phyloP scores from a whole-genome alignment of 1,140 invertebrate species.

The Eupristina koningsbergeri region DNA sequence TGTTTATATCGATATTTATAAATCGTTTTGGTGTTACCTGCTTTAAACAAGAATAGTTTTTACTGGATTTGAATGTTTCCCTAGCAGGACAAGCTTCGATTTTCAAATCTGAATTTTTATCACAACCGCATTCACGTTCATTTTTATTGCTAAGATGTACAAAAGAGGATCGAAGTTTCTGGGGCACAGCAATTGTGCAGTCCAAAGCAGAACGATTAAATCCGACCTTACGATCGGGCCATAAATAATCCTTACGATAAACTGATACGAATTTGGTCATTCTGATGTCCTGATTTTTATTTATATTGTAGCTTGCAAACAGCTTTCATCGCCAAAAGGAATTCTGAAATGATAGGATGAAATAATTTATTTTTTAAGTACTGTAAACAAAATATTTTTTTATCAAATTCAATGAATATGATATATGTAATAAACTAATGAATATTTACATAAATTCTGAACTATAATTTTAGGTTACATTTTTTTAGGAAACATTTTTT shows the following conservation, averaged over 20 bases:
- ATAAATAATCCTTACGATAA: conserved; percentile 42
- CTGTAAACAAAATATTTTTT: background rate
- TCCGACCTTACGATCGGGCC: background rate
- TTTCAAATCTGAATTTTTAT: background rate
- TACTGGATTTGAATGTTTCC: background rate
- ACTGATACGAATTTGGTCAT: conserved; percentile 27
- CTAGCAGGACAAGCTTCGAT: conserved; percentile 33
- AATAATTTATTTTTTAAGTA: background rate
- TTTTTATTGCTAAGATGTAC: background rate
- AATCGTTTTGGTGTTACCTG: conserved; percentile 2
- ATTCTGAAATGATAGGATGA: background rate
- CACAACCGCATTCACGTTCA: background rate
- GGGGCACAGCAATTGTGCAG: background rate
- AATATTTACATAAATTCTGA: too few species aligned
- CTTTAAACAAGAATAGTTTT: conserved; percentile 32
- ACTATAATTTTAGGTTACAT: too few species aligned
- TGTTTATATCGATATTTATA: background rate
- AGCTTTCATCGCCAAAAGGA: background rate
- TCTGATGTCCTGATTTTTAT: background rate
- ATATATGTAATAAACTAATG: too few species aligned
- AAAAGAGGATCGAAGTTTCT: too few species aligned
- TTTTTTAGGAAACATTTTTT: too few species aligned
- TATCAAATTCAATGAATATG: background rate
- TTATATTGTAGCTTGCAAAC: background rate
- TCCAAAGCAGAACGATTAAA: background rate